These are phyloP conservation scores for Lypha dubia DNA, from an alignment of 2,888 invertebrate species.

Conservation along the genomic window DNA sequence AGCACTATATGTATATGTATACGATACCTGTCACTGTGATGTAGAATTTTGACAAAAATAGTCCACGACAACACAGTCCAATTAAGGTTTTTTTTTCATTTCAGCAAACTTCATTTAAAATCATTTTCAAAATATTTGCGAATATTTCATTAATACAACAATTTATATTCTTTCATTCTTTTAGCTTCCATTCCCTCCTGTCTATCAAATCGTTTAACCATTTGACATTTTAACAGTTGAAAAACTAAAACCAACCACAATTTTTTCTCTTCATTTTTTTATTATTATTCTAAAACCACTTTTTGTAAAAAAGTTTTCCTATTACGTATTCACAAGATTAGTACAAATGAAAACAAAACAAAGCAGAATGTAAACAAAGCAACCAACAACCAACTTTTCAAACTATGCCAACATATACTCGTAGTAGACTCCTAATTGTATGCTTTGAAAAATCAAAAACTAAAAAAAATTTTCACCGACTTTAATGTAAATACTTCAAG, in stretches of 20 bases:
- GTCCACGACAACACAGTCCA: neutral
- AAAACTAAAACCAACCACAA: slow-evolving; percentile 12
- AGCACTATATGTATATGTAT: no score
- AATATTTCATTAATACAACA: neutral
- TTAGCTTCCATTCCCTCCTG: neutral
- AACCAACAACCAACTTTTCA: neutral
- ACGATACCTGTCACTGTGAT: no score
- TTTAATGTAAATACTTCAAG: slow-evolving; percentile 36
- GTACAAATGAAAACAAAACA: neutral
- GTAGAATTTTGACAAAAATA: neutral
- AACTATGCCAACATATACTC: slow-evolving; percentile 14
- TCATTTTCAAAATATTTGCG: neutral
- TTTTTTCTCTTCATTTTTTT: neutral
- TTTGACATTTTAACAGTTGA: slow-evolving; percentile 42
- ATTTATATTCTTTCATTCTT: neutral
- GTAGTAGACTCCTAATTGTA: slow-evolving; percentile 31
- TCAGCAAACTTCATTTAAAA: no score
- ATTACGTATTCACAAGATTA: slow-evolving; percentile 7
- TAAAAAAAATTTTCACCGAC: slow-evolving; percentile 8
- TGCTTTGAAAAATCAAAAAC: slow-evolving; percentile 29
- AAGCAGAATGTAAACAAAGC: neutral
- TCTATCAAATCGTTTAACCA: neutral
- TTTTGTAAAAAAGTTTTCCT: slow-evolving; percentile 42
- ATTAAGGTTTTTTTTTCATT: neutral
- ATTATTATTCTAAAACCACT: slow-evolving; percentile 24